Evolutionary conservation across 2,797 vertebrate genomes (phyloP).

Genomic region (Enteromius treurensis): DNA sequence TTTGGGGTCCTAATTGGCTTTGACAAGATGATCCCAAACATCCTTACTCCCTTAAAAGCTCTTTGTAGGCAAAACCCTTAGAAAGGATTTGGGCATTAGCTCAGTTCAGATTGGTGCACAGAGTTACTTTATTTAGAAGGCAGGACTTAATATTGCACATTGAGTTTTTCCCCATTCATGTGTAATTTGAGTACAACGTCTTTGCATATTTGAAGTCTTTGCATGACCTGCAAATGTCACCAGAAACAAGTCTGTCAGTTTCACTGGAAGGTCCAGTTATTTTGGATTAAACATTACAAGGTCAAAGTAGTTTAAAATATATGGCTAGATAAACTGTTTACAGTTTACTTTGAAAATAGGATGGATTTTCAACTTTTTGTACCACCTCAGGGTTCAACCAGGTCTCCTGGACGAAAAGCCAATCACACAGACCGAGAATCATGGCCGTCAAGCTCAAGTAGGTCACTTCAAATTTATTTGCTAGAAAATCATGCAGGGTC

Average conservation of each 20-base stretch:
- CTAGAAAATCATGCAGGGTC: not conserved
- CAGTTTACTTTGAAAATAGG: too few species aligned
- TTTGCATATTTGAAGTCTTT: too few species aligned
- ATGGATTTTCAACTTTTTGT: constrained; percentile 42
- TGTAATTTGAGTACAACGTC: too few species aligned
- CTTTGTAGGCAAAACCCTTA: not conserved
- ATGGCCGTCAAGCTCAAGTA: constrained; percentile 94
- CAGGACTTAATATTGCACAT: too few species aligned
- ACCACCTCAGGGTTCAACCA: constrained; percentile 81
- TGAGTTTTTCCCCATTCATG: too few species aligned
- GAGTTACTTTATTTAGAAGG: too few species aligned
- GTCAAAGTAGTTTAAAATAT: too few species aligned
- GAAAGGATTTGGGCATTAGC: not conserved
- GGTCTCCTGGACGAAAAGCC: constrained; percentile 83
- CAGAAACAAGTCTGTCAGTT: too few species aligned
- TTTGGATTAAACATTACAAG: too few species aligned
- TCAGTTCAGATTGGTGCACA: not conserved
- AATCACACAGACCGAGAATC: constrained; percentile 89
- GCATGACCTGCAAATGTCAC: too few species aligned
- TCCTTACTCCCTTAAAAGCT: not conserved
- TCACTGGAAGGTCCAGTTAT: too few species aligned
- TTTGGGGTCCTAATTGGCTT: not conserved
- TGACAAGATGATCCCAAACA: not conserved
- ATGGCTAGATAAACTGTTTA: too few species aligned
- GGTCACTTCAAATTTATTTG: constrained; percentile 67